phyloP scores from a whole-genome alignment of 2,113 vertebrate species.

The Anoura caudifer region DNA sequence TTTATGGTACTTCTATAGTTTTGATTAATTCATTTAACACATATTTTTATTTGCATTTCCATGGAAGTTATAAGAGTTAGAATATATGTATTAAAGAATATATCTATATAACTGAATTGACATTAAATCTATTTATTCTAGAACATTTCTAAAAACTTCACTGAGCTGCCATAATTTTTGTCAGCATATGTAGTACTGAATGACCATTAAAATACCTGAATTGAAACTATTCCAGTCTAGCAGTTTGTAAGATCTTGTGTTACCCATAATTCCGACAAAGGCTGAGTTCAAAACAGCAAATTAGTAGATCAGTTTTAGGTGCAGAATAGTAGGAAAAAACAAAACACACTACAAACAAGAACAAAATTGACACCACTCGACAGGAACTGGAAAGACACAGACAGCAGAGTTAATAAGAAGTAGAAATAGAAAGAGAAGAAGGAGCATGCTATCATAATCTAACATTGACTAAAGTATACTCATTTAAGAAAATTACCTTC shows the following conservation, averaged over 20 bases:
- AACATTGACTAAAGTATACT: slow-evolving; percentile 62
- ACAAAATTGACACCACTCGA: slow-evolving; percentile 91
- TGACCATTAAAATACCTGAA: slow-evolving; percentile 98
- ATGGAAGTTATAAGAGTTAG: slow-evolving; percentile 12
- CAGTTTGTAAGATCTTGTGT: slow-evolving; percentile 99
- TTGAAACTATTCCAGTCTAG: slow-evolving; percentile 99
- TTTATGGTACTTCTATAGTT: slow-evolving; percentile 36
- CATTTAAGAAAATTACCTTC: slow-evolving; percentile 40
- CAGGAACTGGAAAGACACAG: slow-evolving; percentile 93
- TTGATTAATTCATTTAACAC: slow-evolving; percentile 51
- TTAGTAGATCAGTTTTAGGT: slow-evolving; percentile 98
- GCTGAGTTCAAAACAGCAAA: slow-evolving; percentile 99
- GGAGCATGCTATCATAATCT: slow-evolving; percentile 84
- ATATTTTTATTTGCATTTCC: slow-evolving; percentile 43
- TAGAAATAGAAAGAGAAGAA: slow-evolving; percentile 78
- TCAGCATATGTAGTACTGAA: slow-evolving; percentile 94
- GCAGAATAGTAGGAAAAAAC: slow-evolving; percentile 83
- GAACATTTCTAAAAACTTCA: slow-evolving; percentile 85
- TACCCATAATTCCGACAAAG: slow-evolving; percentile 98
- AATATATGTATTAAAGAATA: not conserved
- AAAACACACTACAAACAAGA: slow-evolving; percentile 88
- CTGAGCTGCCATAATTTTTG: slow-evolving; percentile 97
- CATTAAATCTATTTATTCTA: slow-evolving; percentile 74
- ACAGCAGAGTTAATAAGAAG: slow-evolving; percentile 89
- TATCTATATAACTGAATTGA: slow-evolving; percentile 73